Percentiles rank a stretch among this genome's conserved stretches.
Conservation (phyloP, 1,140 invertebrate species). For the Calephelis virginiensis region DNA sequence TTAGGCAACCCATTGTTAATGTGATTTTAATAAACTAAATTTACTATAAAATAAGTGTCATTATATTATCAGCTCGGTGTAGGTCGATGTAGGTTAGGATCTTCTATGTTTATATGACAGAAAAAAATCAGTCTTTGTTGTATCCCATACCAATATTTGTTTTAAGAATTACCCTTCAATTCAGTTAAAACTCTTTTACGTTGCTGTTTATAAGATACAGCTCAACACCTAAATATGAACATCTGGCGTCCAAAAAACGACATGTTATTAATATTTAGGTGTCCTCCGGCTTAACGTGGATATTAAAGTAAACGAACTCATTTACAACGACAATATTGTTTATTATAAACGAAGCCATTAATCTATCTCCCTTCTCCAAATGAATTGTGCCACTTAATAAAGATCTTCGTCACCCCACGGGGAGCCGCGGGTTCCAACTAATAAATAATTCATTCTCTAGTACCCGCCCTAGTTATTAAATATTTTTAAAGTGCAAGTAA, state of each 20-base stretch:
- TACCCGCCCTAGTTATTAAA: slow-evolving; percentile 10
- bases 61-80: too few species aligned
- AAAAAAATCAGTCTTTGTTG: too few species aligned
- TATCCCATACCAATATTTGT: too few species aligned
- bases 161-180: too few species aligned
- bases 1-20: too few species aligned
- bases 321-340: slow-evolving; percentile 42
- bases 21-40: too few species aligned
- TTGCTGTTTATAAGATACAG: too few species aligned
- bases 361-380: slow-evolving; percentile 38
- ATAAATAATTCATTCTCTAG: slow-evolving; percentile 16
- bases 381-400: slow-evolving; percentile 48
- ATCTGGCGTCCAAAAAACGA: slow-evolving; percentile 8
- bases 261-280: slow-evolving; percentile 15
- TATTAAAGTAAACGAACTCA: slow-evolving; percentile 31
- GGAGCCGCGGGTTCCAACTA: slow-evolving; percentile 22
- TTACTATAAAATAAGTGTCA: too few species aligned
- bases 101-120: too few species aligned
- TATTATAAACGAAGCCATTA: slow-evolving; percentile 45
- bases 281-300: slow-evolving; percentile 9
- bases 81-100: too few species aligned
- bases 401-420: slow-evolving; percentile 36
- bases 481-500: slow-evolving; percentile 11
- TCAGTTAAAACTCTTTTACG: too few species aligned
- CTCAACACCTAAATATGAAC: neutral